Conservation (phyloP, 2,113 vertebrate species). For the Erpornis zantholeuca region DNA sequence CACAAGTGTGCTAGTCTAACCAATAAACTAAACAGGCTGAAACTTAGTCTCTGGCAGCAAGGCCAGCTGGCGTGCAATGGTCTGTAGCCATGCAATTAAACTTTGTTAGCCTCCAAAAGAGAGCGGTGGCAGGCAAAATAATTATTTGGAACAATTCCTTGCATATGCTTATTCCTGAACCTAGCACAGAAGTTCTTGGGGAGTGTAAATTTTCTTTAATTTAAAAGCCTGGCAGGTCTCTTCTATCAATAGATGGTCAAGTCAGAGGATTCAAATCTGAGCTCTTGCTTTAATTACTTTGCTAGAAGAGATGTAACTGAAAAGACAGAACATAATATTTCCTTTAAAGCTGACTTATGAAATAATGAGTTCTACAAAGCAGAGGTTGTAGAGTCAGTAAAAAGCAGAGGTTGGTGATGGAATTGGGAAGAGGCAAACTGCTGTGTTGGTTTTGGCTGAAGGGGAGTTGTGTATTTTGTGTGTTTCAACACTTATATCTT, state of each 20-base stretch:
- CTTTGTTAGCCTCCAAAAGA: neutral
- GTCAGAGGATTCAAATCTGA: neutral
- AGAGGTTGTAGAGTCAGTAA: neutral
- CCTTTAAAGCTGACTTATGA: neutral
- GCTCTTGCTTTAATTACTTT: neutral
- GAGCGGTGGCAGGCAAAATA: neutral
- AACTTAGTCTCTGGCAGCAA: neutral
- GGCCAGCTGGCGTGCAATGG: neutral
- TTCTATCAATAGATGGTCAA: neutral
- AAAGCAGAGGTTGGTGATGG: neutral
- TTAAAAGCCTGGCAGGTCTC: neutral
- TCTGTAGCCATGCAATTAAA: slow-evolving; percentile 1
- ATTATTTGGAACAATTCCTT: neutral
- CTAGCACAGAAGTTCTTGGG: neutral
- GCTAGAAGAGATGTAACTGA: neutral
- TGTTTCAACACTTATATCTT: neutral
- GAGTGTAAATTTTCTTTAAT: neutral
- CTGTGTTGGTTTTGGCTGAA: neutral
- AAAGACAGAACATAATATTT: neutral
- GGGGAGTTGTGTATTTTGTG: neutral
- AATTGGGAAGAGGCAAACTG: neutral
- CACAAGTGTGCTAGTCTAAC: neutral
- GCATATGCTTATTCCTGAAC: neutral
- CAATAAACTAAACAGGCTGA: neutral
- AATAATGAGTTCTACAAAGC: neutral